phyloP scores from a whole-genome alignment of 1,140 invertebrate species.

The Portunus trituberculatus region DNA sequence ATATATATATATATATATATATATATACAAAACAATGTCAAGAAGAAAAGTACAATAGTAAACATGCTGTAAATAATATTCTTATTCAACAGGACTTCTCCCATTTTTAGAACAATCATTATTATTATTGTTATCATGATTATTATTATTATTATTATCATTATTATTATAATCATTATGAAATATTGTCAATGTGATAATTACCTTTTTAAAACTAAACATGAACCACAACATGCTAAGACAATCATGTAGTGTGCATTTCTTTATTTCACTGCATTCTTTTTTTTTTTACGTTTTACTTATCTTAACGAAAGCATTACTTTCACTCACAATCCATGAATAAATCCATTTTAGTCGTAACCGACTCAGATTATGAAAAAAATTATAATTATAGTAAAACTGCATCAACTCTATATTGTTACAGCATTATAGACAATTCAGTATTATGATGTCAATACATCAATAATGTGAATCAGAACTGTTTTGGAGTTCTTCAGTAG shows the following conservation, averaged over 20 bases:
- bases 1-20: no score
- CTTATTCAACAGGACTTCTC: no score
- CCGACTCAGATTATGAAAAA: no score
- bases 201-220: not conserved
- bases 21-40: no score
- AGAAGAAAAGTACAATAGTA: no score
- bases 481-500: not conserved
- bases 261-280: not conserved
- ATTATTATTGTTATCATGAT: no score
- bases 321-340: no score
- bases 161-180: not conserved
- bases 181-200: not conserved
- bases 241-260: not conserved
- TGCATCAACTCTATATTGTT: slow-evolving; percentile 14
- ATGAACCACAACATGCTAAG: slow-evolving; percentile 7
- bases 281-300: not conserved
- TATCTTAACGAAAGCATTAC: not conserved
- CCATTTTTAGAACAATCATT: no score
- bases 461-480: not conserved
- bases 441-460: not conserved
- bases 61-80: no score
- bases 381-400: not conserved
- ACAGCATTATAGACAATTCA: not conserved
- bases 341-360: no score
- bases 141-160: not conserved